Evolutionary conservation across 2,888 invertebrate genomes (phyloP), one percentile per base, ranked within the genome.

Genomic region (Smittia aterrima): DNA sequence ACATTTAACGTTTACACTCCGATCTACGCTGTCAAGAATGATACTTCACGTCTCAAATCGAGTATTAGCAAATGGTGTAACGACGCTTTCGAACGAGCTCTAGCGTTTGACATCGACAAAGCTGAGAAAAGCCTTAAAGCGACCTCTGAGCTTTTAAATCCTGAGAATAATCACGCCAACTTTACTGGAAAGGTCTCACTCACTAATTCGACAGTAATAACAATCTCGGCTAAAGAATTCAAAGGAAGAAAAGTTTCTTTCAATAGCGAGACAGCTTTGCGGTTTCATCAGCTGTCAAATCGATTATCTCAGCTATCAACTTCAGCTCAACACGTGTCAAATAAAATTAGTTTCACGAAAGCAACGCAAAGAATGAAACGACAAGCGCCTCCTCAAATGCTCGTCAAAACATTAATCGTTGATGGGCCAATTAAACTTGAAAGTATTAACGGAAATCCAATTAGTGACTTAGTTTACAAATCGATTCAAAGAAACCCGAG

Each of bases 1-100:
- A 80, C 80, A 75, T 81, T 80, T 1, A 83, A 83, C 76, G 79
- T 83, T 18, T 83, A 80, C 71, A 76, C 79, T 24, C 81, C 83
- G 6, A 79, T 81, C 7, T 83, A 80, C 76, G 81, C 79, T 27
- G 79, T 80, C 76, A 79, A 80, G 73, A 79, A 81, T 27, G 79
- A 81, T 66, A 79, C 79, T 1, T 80, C 80, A 75, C 76, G 77
- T 1, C 76, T 82, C 3, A 79, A 81, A 1, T 79, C 79, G 27
- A 77, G 81, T 53, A 79, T 83, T 1, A 79, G 81, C 1, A 80
- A 82, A 22, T 83, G 82, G 82, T 78, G 80, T 3, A 76, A 77
- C 1, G 67, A 75, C 13, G 79, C 79, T 22, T 78, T 76, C 1
- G 77, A 79, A 58, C 32, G 32, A 25, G 32, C 72, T 25, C 9